These are phyloP conservation scores for Larimichthys polyactis DNA, from an alignment of 2,113 vertebrate species.

Conservation along the genomic window DNA sequence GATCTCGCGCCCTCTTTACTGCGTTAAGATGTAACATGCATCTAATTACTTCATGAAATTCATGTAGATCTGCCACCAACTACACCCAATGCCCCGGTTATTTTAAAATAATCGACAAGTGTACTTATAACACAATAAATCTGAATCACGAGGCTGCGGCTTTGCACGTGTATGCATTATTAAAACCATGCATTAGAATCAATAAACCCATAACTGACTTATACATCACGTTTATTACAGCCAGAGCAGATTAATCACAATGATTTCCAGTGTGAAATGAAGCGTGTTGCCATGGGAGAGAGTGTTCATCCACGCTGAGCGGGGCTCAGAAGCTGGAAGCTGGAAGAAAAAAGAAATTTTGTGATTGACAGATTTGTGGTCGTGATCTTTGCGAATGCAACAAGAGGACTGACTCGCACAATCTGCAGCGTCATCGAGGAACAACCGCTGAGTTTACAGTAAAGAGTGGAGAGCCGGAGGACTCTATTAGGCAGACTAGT, in stretches of 20 bases:
- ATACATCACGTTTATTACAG: slow-evolving; percentile 41
- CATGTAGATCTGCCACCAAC: background rate
- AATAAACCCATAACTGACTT: slow-evolving; percentile 47
- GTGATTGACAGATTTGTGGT: background rate
- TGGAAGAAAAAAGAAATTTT: background rate
- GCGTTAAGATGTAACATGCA: slow-evolving; percentile 22
- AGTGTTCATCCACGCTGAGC: background rate
- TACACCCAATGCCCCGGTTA: background rate
- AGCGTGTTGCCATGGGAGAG: slow-evolving; percentile 21
- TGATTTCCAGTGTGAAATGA: slow-evolving; percentile 50
- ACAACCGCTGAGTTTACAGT: background rate
- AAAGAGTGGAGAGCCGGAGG: background rate
- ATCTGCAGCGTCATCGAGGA: background rate
- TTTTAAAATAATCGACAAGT: background rate
- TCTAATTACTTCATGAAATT: slow-evolving; percentile 38
- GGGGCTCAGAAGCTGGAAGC: background rate
- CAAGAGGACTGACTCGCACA: background rate
- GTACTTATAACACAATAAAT: slow-evolving; percentile 36
- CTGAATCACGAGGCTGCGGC: slow-evolving; percentile 14
- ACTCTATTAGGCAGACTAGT: too few species aligned
- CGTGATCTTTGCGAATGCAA: background rate
- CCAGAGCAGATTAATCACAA: slow-evolving; percentile 52
- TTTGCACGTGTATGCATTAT: slow-evolving; percentile 11
- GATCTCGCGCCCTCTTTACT: slow-evolving; percentile 24
- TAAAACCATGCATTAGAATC: slow-evolving; percentile 52